Evolutionary conservation across 2,113 vertebrate genomes (phyloP).

Genomic region (Phylloscopus trochilus): DNA sequence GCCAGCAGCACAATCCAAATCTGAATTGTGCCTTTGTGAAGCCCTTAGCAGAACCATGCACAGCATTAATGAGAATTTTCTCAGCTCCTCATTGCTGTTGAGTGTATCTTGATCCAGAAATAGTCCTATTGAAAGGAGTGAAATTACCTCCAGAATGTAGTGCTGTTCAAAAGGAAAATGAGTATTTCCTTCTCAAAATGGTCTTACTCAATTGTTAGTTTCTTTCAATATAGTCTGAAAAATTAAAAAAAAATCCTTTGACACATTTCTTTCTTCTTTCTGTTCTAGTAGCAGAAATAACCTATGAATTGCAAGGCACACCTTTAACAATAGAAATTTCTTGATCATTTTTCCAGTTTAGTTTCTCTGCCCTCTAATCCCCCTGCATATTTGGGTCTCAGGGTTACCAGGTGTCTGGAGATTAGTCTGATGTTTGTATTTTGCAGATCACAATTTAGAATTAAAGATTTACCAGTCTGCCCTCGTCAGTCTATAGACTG

Average conservation of each 20-base stretch:
- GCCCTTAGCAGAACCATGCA: not conserved
- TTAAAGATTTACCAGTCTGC: not conserved
- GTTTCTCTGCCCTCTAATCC: not conserved
- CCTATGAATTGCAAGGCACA: not conserved
- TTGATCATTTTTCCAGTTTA: not conserved
- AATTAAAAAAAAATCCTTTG: not conserved
- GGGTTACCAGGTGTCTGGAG: not conserved
- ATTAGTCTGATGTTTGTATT: not conserved
- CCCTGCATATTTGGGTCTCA: not conserved
- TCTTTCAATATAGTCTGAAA: not conserved
- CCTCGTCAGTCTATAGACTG: not conserved
- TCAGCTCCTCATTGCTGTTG: not conserved
- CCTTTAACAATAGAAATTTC: not conserved
- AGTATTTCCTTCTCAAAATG: not conserved
- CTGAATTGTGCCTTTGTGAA: not conserved
- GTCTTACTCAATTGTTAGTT: not conserved
- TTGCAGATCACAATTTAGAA: not conserved
- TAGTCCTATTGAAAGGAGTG: not conserved
- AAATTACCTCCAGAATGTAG: not conserved
- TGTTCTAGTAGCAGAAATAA: not conserved
- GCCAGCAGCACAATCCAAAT: not conserved
- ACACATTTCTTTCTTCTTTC: not conserved
- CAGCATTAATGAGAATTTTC: not conserved
- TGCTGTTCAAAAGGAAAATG: not conserved
- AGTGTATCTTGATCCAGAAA: not conserved